Evolutionary conservation across 1,140 invertebrate species (phyloP).

Genomic region (Aricia agestis): DNA sequence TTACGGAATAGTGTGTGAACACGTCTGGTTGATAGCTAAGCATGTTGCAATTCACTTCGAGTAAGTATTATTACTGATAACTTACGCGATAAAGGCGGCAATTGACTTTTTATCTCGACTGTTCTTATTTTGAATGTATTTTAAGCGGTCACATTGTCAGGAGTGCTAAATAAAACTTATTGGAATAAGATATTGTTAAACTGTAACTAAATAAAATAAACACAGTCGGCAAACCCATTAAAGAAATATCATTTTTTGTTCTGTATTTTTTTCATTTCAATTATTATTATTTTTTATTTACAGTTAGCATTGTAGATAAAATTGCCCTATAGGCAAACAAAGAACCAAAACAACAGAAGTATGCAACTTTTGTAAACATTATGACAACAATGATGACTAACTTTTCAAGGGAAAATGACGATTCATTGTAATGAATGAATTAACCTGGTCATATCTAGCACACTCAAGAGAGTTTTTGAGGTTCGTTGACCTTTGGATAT

Average conservation of each 20-base stretch:
- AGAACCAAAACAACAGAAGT: not conserved
- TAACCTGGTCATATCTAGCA: not conserved
- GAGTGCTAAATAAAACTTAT: no score
- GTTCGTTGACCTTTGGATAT: not conserved
- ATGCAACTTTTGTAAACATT: constrained; percentile 9
- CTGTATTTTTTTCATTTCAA: no score
- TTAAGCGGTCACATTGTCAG: not conserved
- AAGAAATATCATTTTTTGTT: no score
- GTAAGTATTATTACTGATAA: constrained; percentile 12
- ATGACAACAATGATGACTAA: not conserved
- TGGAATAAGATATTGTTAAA: no score
- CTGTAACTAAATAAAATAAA: no score
- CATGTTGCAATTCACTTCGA: not conserved
- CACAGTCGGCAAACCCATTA: no score
- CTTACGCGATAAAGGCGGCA: not conserved
- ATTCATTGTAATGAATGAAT: not conserved
- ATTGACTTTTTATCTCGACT: not conserved
- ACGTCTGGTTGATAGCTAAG: not conserved
- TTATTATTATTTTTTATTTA: no score
- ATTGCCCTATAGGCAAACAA: not conserved
- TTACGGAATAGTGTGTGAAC: not conserved
- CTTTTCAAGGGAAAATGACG: not conserved
- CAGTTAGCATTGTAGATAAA: no score
- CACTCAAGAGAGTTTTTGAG: not conserved
- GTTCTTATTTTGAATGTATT: not conserved